Evolutionary conservation across 2,113 vertebrate species (phyloP).

Genomic region (Serilophus lunatus): DNA sequence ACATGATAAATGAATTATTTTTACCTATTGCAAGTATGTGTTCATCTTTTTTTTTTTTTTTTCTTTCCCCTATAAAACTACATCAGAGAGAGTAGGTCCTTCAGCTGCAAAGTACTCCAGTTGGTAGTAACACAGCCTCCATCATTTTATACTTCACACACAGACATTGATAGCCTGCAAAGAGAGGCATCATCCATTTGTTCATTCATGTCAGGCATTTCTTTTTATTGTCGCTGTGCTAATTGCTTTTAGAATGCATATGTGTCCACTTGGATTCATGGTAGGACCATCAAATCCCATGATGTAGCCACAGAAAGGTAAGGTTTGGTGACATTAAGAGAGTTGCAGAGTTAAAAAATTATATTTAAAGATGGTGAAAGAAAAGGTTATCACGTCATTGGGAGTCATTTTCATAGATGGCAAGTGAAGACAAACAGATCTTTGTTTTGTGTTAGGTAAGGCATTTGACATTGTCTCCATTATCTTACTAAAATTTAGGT

Average conservation of each 20-base stretch:
- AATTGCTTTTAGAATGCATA: neutral
- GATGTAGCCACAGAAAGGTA: neutral
- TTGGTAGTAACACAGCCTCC: neutral
- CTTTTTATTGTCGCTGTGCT: neutral
- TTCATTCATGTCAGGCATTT: too few species aligned
- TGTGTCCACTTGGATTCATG: neutral
- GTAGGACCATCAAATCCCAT: neutral
- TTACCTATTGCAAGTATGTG: neutral
- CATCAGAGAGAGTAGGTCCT: neutral
- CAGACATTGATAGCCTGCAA: neutral
- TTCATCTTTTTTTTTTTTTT: neutral
- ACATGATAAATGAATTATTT: neutral
- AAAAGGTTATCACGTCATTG: neutral
- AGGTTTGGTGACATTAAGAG: neutral
- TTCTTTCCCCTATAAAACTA: neutral
- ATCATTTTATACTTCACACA: fast-evolving
- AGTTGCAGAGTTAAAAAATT: neutral
- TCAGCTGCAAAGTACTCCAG: neutral
- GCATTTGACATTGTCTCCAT: neutral
- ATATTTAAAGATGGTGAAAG: neutral
- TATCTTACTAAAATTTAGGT: neutral
- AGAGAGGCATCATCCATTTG: neutral
- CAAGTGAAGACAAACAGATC: neutral
- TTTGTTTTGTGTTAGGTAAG: neutral
- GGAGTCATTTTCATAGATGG: neutral